A percentile compares a stretch with the other conserved stretches of the same genome.
These are phyloP conservation scores for Operophtera brumata DNA, from an alignment of 2,888 invertebrate genomes.

Conservation along the genomic window DNA sequence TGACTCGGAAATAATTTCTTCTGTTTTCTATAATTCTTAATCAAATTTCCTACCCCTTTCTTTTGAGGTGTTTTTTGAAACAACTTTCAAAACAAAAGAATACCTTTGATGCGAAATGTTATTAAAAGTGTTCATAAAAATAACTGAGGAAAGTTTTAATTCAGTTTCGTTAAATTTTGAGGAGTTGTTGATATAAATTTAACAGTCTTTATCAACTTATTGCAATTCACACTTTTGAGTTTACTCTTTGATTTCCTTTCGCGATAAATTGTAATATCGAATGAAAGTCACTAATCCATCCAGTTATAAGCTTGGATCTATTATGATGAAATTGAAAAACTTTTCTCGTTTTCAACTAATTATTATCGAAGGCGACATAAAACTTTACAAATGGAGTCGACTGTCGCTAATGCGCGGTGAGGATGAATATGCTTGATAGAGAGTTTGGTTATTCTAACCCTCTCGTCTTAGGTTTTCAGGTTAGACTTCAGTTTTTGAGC, in stretches of 20 bases:
- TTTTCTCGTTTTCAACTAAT: slow-evolving; percentile 73
- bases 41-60: slow-evolving; percentile 47
- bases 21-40: slow-evolving; percentile 48
- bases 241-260: slow-evolving; percentile 18
- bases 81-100: slow-evolving; percentile 14
- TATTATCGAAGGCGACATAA: slow-evolving; percentile 31
- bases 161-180: slow-evolving; percentile 13
- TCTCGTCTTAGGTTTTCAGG: too few species aligned
- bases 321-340: slow-evolving; percentile 75
- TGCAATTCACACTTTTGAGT: slow-evolving; percentile 10
- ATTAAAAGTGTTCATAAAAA: slow-evolving; percentile 15
- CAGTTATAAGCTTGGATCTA: slow-evolving; percentile 37
- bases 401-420: slow-evolving; percentile 26
- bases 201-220: slow-evolving; percentile 11
- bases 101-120: slow-evolving; percentile 16
- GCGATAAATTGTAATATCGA: slow-evolving; percentile 17
- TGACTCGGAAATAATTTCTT: slow-evolving; percentile 32
- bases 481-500: too few species aligned
- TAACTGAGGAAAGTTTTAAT: slow-evolving; percentile 1
- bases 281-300: slow-evolving; percentile 16
- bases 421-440: background rate
- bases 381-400: background rate
- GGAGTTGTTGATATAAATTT: slow-evolving; percentile 20
- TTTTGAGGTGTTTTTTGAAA: slow-evolving; percentile 23
- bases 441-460: too few species aligned